Evolutionary conservation across 2,113 vertebrate genomes (phyloP), one percentile per base, ranked within the genome.

Genomic region (Setophaga coronata): DNA sequence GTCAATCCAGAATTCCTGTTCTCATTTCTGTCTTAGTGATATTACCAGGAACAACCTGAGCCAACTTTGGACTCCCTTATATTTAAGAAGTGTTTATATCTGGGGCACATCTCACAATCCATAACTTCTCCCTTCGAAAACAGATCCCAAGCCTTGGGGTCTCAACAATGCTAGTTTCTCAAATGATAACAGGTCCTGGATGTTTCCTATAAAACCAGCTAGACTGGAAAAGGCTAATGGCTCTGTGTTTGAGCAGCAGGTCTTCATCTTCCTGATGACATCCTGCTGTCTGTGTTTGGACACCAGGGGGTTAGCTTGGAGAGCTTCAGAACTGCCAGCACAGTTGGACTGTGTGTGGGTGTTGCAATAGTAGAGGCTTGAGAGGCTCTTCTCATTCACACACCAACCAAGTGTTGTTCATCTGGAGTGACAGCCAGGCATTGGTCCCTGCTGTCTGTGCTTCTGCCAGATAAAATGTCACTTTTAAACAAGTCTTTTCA

Each of bases 191-290:
- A 54, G 21, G 56, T 77, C 25, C 67, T 57, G 42, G 38, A 28
- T 73, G 57, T 26, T 53, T 82, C 83, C 36, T 43, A 70, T 48
- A 67, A 70, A 96, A 71, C 29, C 62, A 77, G 54, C 28, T 36
- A 43, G 94, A 88, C 95, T 96, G 95, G 64, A 96, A 96, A 96
- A 96, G 95, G 29, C 93, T 93, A 92, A 96, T 53, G 74, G 64
- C 43, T 78, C 56, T 2, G 0, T 43, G 69, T 87, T 92, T 89
- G 77, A 92, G 88, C 92, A 96, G 66, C 95, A 93, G 88, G 81
- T 87, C 89, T 80, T 88, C 93, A 34, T 93, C 60, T 78, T 58
- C 51, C 60, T 73, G 82, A 54, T 89, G 82, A 91, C 29, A 9
- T 78, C 88, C 82, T 90, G 74, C 94, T 90, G 90, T 72, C 96